Base-by-base conservation (phyloP, 1,140 invertebrate species). In the Caerostris darwini region DNA sequence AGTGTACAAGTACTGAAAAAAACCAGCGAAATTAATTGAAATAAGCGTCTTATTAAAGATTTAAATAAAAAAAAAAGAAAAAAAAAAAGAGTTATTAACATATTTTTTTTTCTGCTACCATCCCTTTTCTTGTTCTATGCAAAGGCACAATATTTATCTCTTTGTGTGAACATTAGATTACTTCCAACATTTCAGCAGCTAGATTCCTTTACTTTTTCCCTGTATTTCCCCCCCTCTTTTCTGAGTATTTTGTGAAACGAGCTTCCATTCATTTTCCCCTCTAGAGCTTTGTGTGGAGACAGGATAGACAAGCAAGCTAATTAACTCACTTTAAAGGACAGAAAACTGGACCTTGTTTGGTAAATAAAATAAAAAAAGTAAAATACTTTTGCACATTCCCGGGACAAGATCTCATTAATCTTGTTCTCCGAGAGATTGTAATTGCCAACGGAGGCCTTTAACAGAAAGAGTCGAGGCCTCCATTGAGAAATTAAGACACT, bases 401-500 rank as follows among this genome's bases (percentile, higher is more conserved):
- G 10, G 5, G 57, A 19, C 54, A 58, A n/a, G 8, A n/a, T 88
- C 59, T 53, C 86, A 88, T 88, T 88, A 88, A 88, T 88, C 86
- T 88, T 88, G 34, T 88, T 64, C 86, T 61, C n/a, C 12, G 86
- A 67, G 19, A 88, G 58, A 64, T 88, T 64, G 86, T 88, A 88
- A 88, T 88, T 88, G 86, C 53, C 58, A 54, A 67, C 50, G 57
- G 53, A 58, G 53, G 53, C 82, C 53, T 83, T 58, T 58, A 88
- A 67, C 61, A 12, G 59, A 8, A 34, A 3, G 56, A 54, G 71
- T 61, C 82, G 12, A 53, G 54, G 4, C 10, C 59, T 57, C 59
- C 59, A 61, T 88, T 88, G 86, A 64, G 86, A 88, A 88, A 88
- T 88, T 88, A 88, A 88, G 86, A 88, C 86, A 53, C 59, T 86